phyloP scores from a whole-genome alignment of 2,113 vertebrate species.

The Dipodomys ordii region DNA sequence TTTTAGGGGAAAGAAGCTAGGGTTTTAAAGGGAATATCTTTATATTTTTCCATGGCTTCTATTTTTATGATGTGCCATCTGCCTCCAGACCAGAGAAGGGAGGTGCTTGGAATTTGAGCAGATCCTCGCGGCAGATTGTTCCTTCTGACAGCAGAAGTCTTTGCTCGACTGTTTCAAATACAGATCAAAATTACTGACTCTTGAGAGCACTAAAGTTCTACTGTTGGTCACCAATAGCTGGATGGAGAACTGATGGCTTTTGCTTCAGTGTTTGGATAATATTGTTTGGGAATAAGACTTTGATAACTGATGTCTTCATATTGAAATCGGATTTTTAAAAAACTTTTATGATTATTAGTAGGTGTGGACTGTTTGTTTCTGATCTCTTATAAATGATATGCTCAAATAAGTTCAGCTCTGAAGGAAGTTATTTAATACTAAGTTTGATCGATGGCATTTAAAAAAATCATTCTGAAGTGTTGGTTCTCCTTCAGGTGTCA shows the following conservation, averaged over 20 bases:
- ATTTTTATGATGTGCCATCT: slow-evolving; percentile 76
- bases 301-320: slow-evolving; percentile 36
- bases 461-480: slow-evolving; percentile 1
- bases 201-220: slow-evolving; percentile 39
- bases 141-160: slow-evolving; percentile 60
- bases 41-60: slow-evolving; percentile 55
- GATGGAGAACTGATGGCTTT: not conserved
- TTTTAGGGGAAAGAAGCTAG: slow-evolving; percentile 41
- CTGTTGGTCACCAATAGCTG: not conserved
- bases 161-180: slow-evolving; percentile 42
- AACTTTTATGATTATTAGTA: slow-evolving; percentile 40
- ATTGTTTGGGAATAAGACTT: slow-evolving; percentile 52
- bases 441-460: slow-evolving; percentile 18
- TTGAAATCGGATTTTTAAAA: slow-evolving; percentile 41
- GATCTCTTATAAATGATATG: slow-evolving; percentile 52
- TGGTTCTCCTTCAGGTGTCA: slow-evolving; percentile 6
- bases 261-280: slow-evolving; percentile 46
- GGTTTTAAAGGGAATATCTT: slow-evolving; percentile 58
- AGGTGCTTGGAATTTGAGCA: slow-evolving; percentile 54
- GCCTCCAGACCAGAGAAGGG: slow-evolving; percentile 62
- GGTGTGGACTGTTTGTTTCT: not conserved
- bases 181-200: slow-evolving; percentile 39
- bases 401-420: slow-evolving; percentile 20
- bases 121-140: slow-evolving; percentile 47
- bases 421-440: slow-evolving; percentile 22